Evolutionary conservation across 2,113 vertebrate species (phyloP).

Genomic region (Sula dactylatra): DNA sequence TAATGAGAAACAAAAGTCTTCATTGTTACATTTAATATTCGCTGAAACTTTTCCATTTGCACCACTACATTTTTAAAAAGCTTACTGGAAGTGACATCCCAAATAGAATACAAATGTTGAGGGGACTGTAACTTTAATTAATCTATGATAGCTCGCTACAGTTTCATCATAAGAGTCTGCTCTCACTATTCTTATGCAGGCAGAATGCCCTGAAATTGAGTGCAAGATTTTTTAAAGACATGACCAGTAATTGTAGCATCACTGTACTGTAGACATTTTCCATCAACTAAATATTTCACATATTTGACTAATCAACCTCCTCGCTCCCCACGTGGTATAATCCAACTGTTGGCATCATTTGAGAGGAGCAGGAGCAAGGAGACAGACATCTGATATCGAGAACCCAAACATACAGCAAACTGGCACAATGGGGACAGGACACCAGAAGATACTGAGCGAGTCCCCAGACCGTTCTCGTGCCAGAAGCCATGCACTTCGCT

Average conservation of each 20-base stretch:
- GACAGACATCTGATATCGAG: background rate
- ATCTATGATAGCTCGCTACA: background rate
- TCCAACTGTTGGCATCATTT: background rate
- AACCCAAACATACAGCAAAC: background rate
- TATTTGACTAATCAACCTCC: background rate
- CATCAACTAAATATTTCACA: background rate
- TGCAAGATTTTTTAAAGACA: background rate
- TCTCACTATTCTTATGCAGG: background rate
- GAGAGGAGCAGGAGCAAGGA: background rate
- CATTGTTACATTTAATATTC: constrained; percentile 14
- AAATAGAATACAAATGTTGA: constrained; percentile 10
- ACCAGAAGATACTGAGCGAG: background rate
- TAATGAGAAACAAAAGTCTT: constrained; percentile 67
- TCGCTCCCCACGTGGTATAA: background rate
- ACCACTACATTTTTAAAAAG: constrained; percentile 6
- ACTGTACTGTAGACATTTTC: background rate
- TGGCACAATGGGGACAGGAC: rapidly evolving
- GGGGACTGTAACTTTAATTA: background rate
- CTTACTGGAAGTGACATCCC: constrained; percentile 35
- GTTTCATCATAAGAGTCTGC: background rate
- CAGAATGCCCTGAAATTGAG: background rate
- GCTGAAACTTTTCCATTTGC: constrained; percentile 12
- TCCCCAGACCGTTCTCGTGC: rapidly evolving
- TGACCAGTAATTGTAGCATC: background rate
- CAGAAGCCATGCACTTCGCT: background rate